These are phyloP conservation scores for Tapirus indicus DNA, from an alignment of 2,797 vertebrate species.

Conservation along the genomic window DNA sequence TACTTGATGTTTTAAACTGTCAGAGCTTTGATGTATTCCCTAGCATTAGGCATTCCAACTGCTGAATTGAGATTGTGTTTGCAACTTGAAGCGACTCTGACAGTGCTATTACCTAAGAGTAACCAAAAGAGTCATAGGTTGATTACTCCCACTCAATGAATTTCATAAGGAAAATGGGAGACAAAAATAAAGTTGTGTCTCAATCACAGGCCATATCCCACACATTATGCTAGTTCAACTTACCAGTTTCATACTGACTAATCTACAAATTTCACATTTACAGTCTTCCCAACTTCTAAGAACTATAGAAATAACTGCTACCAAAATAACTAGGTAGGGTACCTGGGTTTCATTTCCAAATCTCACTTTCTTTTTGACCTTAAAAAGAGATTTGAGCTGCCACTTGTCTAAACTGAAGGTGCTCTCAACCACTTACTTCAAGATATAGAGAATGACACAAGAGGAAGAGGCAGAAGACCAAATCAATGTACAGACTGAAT, in stretches of 20 bases:
- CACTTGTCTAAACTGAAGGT: neutral
- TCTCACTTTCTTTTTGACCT: conserved; percentile 19
- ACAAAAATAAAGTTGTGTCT: neutral
- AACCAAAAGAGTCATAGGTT: neutral
- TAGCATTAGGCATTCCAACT: neutral
- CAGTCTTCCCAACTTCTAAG: neutral
- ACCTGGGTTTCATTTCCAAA: conserved; percentile 18
- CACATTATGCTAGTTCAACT: neutral
- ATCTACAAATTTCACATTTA: neutral
- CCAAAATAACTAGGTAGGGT: neutral
- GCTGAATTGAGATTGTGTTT: neutral
- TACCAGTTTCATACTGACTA: neutral
- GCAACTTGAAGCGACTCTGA: neutral
- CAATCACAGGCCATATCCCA: neutral
- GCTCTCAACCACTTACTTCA: neutral
- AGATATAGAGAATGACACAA: neutral
- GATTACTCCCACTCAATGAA: neutral
- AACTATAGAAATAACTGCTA: neutral
- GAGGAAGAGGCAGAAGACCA: neutral
- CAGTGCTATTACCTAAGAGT: neutral
- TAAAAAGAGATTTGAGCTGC: neutral
- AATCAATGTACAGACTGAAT: too few species aligned
- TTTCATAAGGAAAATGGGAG: neutral
- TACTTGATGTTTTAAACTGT: neutral
- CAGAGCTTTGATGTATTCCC: neutral